These are phyloP conservation scores for Anorthoa munda DNA, from an alignment of 2,888 invertebrate genomes.

Conservation along the genomic window DNA sequence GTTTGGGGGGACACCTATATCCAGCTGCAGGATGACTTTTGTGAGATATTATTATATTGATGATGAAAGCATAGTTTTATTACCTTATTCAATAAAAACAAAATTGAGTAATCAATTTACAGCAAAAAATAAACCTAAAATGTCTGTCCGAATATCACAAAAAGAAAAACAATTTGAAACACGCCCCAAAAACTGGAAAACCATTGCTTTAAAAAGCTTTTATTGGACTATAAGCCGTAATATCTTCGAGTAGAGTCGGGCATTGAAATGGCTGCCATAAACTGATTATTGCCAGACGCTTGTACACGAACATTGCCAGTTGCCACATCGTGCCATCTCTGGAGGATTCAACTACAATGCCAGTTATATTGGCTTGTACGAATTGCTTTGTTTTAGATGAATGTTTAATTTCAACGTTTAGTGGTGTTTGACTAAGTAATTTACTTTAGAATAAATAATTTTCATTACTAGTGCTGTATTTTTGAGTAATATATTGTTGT, in stretches of 20 bases:
- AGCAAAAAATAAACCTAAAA: conserved; percentile 8
- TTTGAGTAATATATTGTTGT: too few species aligned
- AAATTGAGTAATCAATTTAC: background rate
- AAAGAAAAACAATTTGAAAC: conserved; percentile 37
- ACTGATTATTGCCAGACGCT: conserved; percentile 59
- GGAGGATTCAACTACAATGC: conserved; percentile 44
- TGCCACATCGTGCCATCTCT: conserved; percentile 37
- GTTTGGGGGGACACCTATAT: too few species aligned
- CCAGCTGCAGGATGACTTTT: too few species aligned
- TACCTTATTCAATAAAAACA: background rate
- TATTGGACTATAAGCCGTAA: conserved; percentile 59
- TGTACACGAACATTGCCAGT: conserved; percentile 16
- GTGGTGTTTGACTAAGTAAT: conserved; percentile 5
- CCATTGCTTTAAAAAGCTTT: conserved; percentile 49
- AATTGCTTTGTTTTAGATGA: conserved; percentile 23
- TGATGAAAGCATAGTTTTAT: background rate
- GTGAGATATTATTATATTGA: background rate
- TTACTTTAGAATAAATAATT: background rate
- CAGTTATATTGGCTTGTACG: conserved; percentile 38
- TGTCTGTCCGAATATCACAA: background rate
- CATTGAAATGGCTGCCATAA: conserved; percentile 59
- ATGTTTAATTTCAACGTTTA: conserved; percentile 18
- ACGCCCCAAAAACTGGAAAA: conserved; percentile 28
- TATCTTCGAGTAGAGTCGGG: conserved; percentile 53
- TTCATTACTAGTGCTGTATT: too few species aligned